Percentiles rank a stretch among this genome's conserved stretches.
phyloP scores from a whole-genome alignment of 2,113 vertebrate genomes.

The Aptenodytes forsteri region DNA sequence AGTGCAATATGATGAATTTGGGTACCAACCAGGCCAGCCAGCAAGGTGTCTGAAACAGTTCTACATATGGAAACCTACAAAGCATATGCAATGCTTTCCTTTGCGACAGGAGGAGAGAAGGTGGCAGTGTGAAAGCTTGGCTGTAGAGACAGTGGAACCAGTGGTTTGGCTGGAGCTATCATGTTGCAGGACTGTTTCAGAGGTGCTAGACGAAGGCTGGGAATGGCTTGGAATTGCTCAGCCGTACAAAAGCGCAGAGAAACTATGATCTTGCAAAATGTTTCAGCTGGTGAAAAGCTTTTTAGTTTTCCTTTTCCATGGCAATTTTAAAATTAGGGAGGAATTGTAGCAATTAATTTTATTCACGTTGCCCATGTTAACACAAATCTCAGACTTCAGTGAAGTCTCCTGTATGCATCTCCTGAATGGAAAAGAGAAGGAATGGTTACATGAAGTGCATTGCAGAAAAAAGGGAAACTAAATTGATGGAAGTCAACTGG shows the following conservation, averaged over 20 bases:
- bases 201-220: not conserved
- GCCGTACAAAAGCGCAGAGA: accelerated
- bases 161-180: not conserved
- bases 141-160: not conserved
- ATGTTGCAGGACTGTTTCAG: not conserved
- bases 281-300: not conserved
- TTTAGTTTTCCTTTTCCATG: not conserved
- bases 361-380: not conserved
- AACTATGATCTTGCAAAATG: not conserved
- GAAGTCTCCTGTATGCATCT: not conserved
- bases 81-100: not conserved
- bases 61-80: not conserved
- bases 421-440: not conserved
- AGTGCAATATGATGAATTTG: not conserved
- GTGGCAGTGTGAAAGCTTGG: not conserved
- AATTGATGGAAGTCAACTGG: not conserved
- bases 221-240: not conserved
- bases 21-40: not conserved
- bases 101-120: not conserved
- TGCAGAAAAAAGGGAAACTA: not conserved
- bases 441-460: not conserved
- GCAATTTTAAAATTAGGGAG: not conserved
- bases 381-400: not conserved
- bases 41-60: not conserved
- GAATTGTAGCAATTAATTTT: not conserved